A percentile compares a stretch with the other conserved stretches of the same genome.
phyloP scores from a whole-genome alignment of 2,888 invertebrate genomes.

The Amaurobius ferox region DNA sequence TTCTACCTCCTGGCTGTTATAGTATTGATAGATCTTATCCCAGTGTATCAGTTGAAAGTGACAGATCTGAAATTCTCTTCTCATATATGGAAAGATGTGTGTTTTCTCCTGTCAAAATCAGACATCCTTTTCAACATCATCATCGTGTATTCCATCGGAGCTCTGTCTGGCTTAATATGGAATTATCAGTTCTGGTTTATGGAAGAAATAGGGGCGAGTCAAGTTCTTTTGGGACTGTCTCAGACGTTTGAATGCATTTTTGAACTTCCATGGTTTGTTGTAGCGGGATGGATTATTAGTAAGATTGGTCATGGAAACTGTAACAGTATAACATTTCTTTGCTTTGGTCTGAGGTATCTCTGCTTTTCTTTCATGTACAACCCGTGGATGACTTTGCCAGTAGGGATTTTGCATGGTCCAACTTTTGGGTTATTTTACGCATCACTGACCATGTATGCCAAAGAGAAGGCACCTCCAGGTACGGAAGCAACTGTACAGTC shows the following conservation, averaged over 20 bases:
- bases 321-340: conserved; percentile 88
- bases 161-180: conserved; percentile 73
- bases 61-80: conserved; percentile 46
- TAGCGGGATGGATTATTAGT: conserved; percentile 84
- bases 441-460: conserved; percentile 68
- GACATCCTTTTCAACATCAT: conserved; percentile 16
- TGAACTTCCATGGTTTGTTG: conserved; percentile 74
- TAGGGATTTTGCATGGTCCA: conserved; percentile 91
- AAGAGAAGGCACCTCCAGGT: conserved; percentile 57
- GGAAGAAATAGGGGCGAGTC: conserved; percentile 67
- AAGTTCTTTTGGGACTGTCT: conserved; percentile 69
- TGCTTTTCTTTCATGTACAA: conserved; percentile 86
- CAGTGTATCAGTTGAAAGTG: conserved; percentile 33
- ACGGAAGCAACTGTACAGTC: conserved; percentile 87
- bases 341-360: conserved; percentile 88
- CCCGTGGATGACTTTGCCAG: conserved; percentile 85
- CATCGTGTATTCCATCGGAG: conserved; percentile 37
- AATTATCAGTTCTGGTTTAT: conserved; percentile 73
- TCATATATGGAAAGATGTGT: conserved; percentile 61
- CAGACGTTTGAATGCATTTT: conserved; percentile 62
- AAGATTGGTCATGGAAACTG: conserved; percentile 88
- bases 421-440: conserved; percentile 91
- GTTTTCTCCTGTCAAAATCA: conserved; percentile 14
- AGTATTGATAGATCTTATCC: conserved; percentile 41
- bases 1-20: conserved; percentile 57